Percentiles rank a stretch among this genome's conserved stretches.
phyloP scores from a whole-genome alignment of 1,140 invertebrate genomes.

The Adoxophyes honmai region DNA sequence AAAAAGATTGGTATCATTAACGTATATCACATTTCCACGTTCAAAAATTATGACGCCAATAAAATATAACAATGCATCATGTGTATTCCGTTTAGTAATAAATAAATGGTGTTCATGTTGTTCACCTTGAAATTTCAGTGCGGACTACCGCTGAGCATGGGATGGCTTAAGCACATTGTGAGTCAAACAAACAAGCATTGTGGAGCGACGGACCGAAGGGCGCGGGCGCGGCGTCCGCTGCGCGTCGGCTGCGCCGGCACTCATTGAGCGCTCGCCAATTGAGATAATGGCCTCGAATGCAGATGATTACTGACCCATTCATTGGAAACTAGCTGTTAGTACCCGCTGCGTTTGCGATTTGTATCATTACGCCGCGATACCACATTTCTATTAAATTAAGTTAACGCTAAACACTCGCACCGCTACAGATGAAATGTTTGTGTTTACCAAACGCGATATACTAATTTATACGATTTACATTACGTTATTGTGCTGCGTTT shows the following conservation, averaged over 20 bases:
- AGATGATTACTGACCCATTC: slow-evolving; percentile 71
- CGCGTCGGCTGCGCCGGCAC: slow-evolving; percentile 37
- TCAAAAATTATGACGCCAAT: neutral
- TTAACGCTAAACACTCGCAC: slow-evolving; percentile 42
- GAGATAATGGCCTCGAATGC: slow-evolving; percentile 71
- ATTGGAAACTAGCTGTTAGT: slow-evolving; percentile 61
- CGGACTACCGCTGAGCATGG: neutral
- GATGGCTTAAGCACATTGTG: slow-evolving; percentile 49
- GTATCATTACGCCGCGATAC: slow-evolving; percentile 40
- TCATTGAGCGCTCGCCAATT: slow-evolving; percentile 68
- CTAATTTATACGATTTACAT: slow-evolving; percentile 29
- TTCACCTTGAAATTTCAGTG: slow-evolving; percentile 12
- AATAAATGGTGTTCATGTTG: neutral
- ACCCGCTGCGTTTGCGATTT: slow-evolving; percentile 42
- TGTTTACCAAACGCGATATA: slow-evolving; percentile 35
- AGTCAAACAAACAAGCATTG: slow-evolving; percentile 55
- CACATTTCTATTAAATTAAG: slow-evolving; percentile 39
- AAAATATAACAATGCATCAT: neutral
- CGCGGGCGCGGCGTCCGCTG: slow-evolving; percentile 64
- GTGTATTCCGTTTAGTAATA: neutral
- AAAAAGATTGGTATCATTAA: slow-evolving; percentile 23
- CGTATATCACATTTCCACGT: neutral
- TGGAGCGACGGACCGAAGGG: slow-evolving; percentile 19
- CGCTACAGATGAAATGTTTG: slow-evolving; percentile 28
- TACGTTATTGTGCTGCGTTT: slow-evolving; percentile 24